These are phyloP conservation scores for Dolichomitus sp. DNA, from an alignment of 2,888 invertebrate genomes.

Conservation along the genomic window DNA sequence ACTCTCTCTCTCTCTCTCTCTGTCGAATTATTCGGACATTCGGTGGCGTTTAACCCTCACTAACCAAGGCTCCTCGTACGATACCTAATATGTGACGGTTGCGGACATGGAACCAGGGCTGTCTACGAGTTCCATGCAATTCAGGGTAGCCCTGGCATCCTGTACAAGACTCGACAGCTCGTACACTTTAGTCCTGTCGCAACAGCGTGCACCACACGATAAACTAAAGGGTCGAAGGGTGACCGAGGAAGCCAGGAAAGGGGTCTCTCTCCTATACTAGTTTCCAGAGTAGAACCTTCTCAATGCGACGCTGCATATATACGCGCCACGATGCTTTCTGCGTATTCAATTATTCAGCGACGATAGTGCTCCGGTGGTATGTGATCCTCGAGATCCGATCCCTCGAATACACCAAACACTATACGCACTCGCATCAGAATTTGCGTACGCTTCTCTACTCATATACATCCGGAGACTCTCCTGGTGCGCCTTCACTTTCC, in stretches of 20 bases:
- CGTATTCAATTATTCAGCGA: conserved; percentile 61
- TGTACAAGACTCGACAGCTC: conserved; percentile 58
- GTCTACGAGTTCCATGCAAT: conserved; percentile 34
- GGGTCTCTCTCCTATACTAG: conserved; percentile 21
- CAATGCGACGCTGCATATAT: background rate
- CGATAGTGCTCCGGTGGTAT: conserved; percentile 49
- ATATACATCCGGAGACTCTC: conserved; percentile 3
- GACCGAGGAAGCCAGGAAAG: conserved; percentile 17
- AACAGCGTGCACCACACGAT: conserved; percentile 49
- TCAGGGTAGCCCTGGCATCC: conserved; percentile 48
- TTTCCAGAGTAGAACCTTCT: conserved; percentile 39
- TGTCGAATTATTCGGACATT: conserved; percentile 51
- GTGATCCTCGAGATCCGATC: conserved; percentile 48
- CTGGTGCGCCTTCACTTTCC: background rate
- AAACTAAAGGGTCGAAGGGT: conserved; percentile 56
- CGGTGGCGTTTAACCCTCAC: conserved; percentile 27
- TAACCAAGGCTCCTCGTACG: conserved; percentile 41
- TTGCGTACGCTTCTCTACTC: conserved; percentile 5
- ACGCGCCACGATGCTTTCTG: conserved; percentile 23
- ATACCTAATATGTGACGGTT: conserved; percentile 52
- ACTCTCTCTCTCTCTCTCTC: conserved; percentile 3
- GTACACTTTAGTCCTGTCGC: conserved; percentile 31
- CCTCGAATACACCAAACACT: conserved; percentile 16
- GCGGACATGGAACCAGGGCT: conserved; percentile 20
- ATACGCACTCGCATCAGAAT: conserved; percentile 43